These are phyloP conservation scores for Euzetes globulus DNA, from an alignment of 2,888 invertebrate species.

Conservation along the genomic window DNA sequence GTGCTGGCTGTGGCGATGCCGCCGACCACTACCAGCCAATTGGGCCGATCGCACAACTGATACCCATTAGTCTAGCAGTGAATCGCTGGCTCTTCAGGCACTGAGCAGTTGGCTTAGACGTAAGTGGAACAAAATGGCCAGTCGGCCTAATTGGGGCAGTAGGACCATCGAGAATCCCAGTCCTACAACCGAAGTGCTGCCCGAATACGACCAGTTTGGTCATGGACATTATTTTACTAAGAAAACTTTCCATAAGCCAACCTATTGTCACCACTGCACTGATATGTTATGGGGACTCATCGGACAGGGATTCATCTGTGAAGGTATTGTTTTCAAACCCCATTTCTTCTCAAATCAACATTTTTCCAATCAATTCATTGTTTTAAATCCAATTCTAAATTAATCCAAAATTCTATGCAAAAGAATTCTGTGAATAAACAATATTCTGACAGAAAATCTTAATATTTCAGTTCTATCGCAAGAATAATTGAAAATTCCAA, in stretches of 20 bases:
- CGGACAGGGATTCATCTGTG: conserved; percentile 99
- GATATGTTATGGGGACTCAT: conserved; percentile 99
- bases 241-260: conserved; percentile 99
- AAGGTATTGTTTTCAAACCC: conserved; percentile 60
- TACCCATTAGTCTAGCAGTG: conserved; percentile 18
- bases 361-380: background rate
- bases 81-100: conserved; percentile 40
- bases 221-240: conserved; percentile 97
- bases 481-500: too few relatives aligned
- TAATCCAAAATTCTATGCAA: too few relatives aligned
- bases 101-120: conserved; percentile 39
- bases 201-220: conserved; percentile 39
- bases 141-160: conserved; percentile 31
- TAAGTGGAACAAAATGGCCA: conserved; percentile 41
- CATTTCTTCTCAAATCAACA: background rate
- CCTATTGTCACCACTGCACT: conserved; percentile 99
- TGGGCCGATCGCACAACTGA: conserved; percentile 24
- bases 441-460: too few relatives aligned
- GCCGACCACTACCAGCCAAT: background rate
- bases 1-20: conserved; percentile 16
- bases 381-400: background rate
- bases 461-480: too few relatives aligned
- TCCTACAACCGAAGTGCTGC: conserved; percentile 40
- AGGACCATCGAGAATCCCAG: conserved; percentile 40
- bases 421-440: too few relatives aligned